Evolutionary conservation across 1,140 invertebrate genomes (phyloP).

Genomic region (Lepidostoma basale): DNA sequence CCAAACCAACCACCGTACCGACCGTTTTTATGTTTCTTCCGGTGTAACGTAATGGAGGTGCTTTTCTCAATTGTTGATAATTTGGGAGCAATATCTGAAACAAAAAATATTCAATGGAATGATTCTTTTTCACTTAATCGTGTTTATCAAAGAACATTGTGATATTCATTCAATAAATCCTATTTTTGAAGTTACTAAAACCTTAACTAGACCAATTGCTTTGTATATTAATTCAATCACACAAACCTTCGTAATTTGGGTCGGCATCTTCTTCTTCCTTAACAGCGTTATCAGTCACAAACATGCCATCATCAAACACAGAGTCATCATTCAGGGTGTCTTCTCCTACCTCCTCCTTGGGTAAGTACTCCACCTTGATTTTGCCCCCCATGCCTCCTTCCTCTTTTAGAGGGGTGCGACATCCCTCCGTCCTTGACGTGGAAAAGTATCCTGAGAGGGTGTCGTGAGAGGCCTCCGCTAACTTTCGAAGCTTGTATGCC

Average conservation of each 20-base stretch:
- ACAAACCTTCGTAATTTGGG: neutral
- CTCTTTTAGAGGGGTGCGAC: neutral
- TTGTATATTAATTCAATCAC: neutral
- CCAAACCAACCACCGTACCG: no score
- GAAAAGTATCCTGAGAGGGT: neutral
- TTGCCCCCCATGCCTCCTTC: no score
- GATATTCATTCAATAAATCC: neutral
- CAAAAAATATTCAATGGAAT: no score
- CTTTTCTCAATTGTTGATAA: no score
- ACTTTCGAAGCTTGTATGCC: constrained; percentile 1
- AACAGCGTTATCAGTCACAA: neutral
- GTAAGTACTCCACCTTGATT: neutral
- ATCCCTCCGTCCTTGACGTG: neutral
- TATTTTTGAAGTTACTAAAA: neutral
- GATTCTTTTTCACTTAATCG: no score
- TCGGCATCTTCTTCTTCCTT: neutral
- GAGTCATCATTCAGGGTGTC: neutral
- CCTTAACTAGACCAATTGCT: neutral
- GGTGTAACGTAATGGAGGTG: no score
- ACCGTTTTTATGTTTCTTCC: neutral
- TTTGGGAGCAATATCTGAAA: no score
- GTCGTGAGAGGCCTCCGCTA: neutral
- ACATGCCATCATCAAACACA: neutral
- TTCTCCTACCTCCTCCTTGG: neutral
- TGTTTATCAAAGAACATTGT: no score